Conservation (phyloP, 2,888 invertebrate species). For the Cantharis rufa region DNA sequence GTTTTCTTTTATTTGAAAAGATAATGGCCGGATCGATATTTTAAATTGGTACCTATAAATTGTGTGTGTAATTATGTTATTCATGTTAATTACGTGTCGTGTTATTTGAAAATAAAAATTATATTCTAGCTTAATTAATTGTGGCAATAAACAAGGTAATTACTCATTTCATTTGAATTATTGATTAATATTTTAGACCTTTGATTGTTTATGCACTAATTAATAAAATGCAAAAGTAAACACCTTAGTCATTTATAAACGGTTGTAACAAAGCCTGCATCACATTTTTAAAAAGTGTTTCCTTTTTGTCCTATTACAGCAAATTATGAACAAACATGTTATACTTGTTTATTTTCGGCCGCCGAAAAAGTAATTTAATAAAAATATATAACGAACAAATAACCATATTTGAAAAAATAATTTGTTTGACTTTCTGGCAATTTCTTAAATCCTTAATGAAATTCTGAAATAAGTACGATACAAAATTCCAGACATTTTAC, state of each 20-base stretch:
- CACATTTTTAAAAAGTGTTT: not conserved
- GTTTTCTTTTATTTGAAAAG: not conserved
- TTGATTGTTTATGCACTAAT: not conserved
- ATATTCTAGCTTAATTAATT: conserved; percentile 20
- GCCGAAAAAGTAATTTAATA: not conserved
- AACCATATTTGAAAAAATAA: not conserved
- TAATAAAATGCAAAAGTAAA: not conserved
- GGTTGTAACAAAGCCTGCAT: not conserved
- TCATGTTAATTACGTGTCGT: conserved; percentile 15
- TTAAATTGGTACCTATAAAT: conserved; percentile 5
- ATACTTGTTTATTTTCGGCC: not conserved
- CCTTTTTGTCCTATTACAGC: not conserved
- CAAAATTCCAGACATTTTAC: no score
- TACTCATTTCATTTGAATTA: conserved; percentile 13
- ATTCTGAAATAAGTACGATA: not conserved
- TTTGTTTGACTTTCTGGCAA: not conserved
- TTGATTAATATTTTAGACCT: not conserved
- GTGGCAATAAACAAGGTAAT: conserved; percentile 18
- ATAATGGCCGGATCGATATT: conserved; percentile 8
- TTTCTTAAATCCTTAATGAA: not conserved
- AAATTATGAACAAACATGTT: not conserved
- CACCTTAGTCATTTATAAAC: not conserved
- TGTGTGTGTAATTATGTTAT: conserved; percentile 12
- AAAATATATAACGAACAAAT: not conserved
- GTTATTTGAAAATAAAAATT: conserved; percentile 16